Evolutionary conservation across 2,888 invertebrate genomes (phyloP).

Genomic region (Hypsopygia costalis): DNA sequence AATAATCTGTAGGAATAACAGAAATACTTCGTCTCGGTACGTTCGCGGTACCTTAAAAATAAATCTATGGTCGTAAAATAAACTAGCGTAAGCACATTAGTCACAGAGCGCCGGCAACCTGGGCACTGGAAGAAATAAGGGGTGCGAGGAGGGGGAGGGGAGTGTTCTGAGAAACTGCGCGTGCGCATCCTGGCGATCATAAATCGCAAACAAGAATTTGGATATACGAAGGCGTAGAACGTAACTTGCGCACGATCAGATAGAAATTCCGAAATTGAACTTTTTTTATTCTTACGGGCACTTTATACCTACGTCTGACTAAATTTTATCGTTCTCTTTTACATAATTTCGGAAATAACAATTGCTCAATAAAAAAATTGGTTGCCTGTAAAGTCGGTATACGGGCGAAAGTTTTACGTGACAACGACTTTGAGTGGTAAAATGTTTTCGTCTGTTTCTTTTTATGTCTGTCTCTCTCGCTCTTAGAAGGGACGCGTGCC

Average conservation of each 20-base stretch:
- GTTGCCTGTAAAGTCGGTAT: no score
- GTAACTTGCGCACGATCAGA: constrained; percentile 12
- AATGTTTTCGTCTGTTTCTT: no score
- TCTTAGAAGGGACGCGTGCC: no score
- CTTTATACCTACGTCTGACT: no score
- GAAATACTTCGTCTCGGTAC: constrained; percentile 1
- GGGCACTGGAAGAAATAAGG: neutral
- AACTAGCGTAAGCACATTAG: constrained; percentile 39
- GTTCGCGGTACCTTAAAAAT: neutral
- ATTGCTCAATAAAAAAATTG: no score
- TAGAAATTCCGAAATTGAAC: no score
- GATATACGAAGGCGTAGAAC: constrained; percentile 34
- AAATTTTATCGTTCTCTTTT: no score
- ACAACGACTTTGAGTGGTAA: no score
- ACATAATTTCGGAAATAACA: no score
- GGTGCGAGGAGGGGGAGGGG: constrained; percentile 12
- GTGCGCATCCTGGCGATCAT: constrained; percentile 40
- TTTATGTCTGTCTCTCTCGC: no score
- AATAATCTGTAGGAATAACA: neutral
- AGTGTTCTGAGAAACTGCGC: constrained; percentile 42
- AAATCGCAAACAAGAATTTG: constrained; percentile 44
- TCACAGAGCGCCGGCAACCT: constrained; percentile 18
- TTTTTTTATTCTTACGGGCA: no score
- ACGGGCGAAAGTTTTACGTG: no score
- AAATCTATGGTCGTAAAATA: constrained; percentile 31